phyloP scores from a whole-genome alignment of 2,113 vertebrate species.

The Laticauda colubrina region DNA sequence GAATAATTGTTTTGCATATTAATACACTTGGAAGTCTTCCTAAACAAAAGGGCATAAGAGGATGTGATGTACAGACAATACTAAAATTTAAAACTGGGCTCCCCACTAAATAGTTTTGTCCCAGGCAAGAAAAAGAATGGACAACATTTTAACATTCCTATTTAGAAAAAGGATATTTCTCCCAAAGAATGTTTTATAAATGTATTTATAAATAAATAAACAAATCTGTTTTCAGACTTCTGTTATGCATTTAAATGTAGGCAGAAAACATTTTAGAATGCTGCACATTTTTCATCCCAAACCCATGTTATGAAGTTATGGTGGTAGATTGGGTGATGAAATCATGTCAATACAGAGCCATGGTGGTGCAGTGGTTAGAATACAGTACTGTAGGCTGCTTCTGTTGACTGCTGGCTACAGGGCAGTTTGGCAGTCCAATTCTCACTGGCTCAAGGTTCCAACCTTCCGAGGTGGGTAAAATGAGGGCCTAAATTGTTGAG shows the following conservation, averaged over 20 bases:
- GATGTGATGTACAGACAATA: background rate
- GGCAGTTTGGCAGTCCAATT: no score
- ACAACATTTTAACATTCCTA: background rate
- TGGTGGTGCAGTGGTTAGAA: no score
- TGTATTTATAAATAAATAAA: background rate
- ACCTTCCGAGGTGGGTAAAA: no score
- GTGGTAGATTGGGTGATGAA: background rate
- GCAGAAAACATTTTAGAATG: background rate
- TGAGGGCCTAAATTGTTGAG: no score
- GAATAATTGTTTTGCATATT: background rate
- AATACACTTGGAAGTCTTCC: background rate
- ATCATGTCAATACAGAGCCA: background rate
- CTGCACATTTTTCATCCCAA: background rate
- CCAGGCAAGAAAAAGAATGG: background rate
- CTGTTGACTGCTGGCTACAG: no score
- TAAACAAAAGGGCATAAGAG: background rate
- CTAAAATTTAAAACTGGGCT: background rate
- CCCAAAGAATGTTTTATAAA: background rate
- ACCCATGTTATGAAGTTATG: background rate
- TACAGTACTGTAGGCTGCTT: no score
- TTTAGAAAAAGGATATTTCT: slow-evolving; percentile 8
- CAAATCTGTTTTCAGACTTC: background rate
- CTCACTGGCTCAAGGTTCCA: no score
- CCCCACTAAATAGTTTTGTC: background rate
- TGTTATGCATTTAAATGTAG: background rate